Evolutionary conservation across 1,140 invertebrate species (phyloP).

Genomic region (Lepidurus packardi): DNA sequence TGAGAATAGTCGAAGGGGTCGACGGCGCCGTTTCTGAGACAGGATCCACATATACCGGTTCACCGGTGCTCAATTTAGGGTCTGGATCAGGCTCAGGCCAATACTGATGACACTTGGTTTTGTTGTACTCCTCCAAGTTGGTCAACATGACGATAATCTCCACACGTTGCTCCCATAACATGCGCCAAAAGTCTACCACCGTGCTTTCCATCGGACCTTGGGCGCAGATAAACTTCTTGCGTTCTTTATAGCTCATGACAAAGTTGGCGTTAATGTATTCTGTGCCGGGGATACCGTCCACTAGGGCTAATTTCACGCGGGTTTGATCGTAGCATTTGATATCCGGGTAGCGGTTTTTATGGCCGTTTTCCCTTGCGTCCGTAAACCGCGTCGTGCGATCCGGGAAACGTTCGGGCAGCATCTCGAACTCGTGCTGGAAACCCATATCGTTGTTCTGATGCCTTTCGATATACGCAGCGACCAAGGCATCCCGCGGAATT

Average conservation of each 20-base stretch:
- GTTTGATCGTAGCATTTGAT: constrained; percentile 87
- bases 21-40: constrained; percentile 34
- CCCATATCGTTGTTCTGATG: constrained; percentile 80
- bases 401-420: constrained; percentile 75
- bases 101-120: constrained; percentile 87
- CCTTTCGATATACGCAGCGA: constrained; percentile 66
- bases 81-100: constrained; percentile 63
- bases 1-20: not conserved
- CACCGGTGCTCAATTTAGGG: constrained; percentile 35
- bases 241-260: constrained; percentile 81
- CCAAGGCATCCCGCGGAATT: constrained; percentile 61
- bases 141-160: constrained; percentile 90
- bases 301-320: constrained; percentile 66
- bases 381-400: constrained; percentile 80
- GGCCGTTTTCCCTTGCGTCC: constrained; percentile 77
- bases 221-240: constrained; percentile 90
- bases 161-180: constrained; percentile 94
- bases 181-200: constrained; percentile 91
- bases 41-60: constrained; percentile 35
- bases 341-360: constrained; percentile 81
- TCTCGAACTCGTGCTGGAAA: constrained; percentile 77
- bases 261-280: constrained; percentile 94
- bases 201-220: constrained; percentile 90
- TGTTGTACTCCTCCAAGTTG: constrained; percentile 87
- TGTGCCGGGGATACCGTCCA: constrained; percentile 61